Evolutionary conservation across 2,888 invertebrate species (phyloP).

Genomic region (Cheilosia soror): DNA sequence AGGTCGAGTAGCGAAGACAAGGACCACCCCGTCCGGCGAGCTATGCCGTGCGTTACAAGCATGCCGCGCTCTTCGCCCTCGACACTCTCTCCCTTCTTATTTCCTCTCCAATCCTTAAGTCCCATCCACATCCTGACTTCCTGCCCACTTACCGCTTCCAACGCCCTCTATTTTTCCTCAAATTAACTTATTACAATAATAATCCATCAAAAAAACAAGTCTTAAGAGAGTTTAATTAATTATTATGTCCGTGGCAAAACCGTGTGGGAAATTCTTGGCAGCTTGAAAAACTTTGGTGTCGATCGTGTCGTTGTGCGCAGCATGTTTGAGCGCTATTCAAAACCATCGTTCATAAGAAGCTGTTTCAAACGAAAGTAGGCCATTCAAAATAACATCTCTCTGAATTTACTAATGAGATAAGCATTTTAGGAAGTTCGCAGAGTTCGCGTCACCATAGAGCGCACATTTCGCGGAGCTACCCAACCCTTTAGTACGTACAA

Average conservation of each 20-base stretch:
- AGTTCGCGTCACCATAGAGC: constrained; percentile 89
- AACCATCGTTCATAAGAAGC: constrained; percentile 92
- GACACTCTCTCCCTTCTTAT: too few relatives aligned
- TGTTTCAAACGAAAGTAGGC: constrained; percentile 87
- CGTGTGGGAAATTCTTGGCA: constrained; percentile 94
- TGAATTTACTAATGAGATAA: neutral
- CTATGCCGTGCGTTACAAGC: too few relatives aligned
- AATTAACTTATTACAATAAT: too few relatives aligned
- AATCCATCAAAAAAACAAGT: too few relatives aligned
- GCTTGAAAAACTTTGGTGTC: constrained; percentile 93
- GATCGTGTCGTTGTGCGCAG: constrained; percentile 91
- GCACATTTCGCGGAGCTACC: constrained; percentile 90
- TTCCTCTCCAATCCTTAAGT: too few relatives aligned
- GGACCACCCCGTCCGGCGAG: too few relatives aligned
- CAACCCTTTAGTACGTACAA: constrained; percentile 89
- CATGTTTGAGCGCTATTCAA: constrained; percentile 90
- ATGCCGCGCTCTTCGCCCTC: too few relatives aligned
- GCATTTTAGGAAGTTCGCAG: constrained; percentile 86
- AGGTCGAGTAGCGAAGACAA: too few relatives aligned
- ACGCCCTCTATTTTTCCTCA: too few relatives aligned
- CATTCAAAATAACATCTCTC: constrained; percentile 37
- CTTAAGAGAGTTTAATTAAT: too few relatives aligned
- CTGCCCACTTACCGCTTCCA: too few relatives aligned
- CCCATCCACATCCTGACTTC: too few relatives aligned
- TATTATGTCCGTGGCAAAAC: constrained; percentile 93